phyloP scores from a whole-genome alignment of 2,888 invertebrate genomes.

The Thymelicus lineola region DNA sequence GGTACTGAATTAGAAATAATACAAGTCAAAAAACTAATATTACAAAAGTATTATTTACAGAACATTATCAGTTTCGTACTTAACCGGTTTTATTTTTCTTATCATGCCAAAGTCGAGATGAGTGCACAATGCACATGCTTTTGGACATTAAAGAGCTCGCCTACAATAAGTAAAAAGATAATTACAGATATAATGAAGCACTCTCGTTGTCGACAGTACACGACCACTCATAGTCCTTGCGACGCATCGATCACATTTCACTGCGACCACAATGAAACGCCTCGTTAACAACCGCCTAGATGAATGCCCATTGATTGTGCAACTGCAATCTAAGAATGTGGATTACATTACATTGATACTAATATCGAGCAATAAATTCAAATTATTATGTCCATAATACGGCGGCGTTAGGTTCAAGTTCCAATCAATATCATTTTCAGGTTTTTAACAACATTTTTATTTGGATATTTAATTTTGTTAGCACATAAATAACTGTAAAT shows the following conservation, averaged over 20 bases:
- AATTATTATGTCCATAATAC: slow-evolving; percentile 52
- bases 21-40: too few relatives aligned
- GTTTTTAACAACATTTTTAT: too few relatives aligned
- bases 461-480: too few relatives aligned
- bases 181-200: background rate
- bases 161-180: slow-evolving; percentile 8
- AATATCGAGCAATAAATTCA: slow-evolving; percentile 60
- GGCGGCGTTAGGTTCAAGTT: slow-evolving; percentile 36
- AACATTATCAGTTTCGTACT: too few relatives aligned
- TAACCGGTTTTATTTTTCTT: background rate
- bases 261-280: slow-evolving; percentile 51
- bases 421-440: background rate
- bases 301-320: slow-evolving; percentile 62
- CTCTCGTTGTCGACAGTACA: slow-evolving; percentile 34
- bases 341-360: slow-evolving; percentile 58
- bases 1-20: too few relatives aligned
- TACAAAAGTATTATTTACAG: too few relatives aligned
- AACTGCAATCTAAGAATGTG: slow-evolving; percentile 59
- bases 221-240: slow-evolving; percentile 36
- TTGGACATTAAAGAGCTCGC: background rate
- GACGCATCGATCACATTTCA: slow-evolving; percentile 56
- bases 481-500: too few relatives aligned
- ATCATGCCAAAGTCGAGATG: background rate
- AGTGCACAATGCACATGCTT: background rate
- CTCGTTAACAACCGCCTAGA: slow-evolving; percentile 59